A percentile compares a stretch with the other conserved stretches of the same genome.
These are phyloP conservation scores for Cyclophora albipunctata DNA, from an alignment of 2,888 invertebrate genomes.

Conservation along the genomic window DNA sequence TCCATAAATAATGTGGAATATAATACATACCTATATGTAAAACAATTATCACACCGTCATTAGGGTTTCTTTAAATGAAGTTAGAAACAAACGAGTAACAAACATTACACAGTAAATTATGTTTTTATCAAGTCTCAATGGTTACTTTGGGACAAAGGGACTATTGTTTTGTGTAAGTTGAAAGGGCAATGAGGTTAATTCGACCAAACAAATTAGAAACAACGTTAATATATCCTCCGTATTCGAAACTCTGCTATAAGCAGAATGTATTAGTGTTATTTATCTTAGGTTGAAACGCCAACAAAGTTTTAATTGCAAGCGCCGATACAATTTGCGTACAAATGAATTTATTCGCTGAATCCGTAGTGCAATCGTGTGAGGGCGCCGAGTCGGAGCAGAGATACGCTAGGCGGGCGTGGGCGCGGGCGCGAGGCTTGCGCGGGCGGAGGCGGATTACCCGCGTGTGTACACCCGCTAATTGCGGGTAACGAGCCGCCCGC, in stretches of 20 bases:
- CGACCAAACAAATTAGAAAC: constrained; percentile 72
- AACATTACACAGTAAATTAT: too few relatives aligned
- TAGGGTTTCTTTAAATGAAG: too few relatives aligned
- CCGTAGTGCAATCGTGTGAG: constrained; percentile 60
- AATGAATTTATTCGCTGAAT: constrained; percentile 75
- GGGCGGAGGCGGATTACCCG: constrained; percentile 57
- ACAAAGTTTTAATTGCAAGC: constrained; percentile 76
- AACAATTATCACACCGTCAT: too few relatives aligned
- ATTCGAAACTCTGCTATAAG: constrained; percentile 71
- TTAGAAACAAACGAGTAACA: too few relatives aligned
- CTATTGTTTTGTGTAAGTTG: constrained; percentile 52
- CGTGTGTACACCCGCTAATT: constrained; percentile 66
- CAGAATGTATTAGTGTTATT: constrained; percentile 75
- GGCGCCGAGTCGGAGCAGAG: constrained; percentile 20
- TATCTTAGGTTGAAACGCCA: constrained; percentile 71
- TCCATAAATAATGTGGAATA: too few relatives aligned
- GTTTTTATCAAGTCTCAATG: constrained; percentile 27
- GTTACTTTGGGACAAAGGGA: constrained; percentile 49
- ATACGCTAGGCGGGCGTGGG: constrained; percentile 18
- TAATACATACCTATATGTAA: too few relatives aligned
- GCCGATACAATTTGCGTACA: constrained; percentile 76
- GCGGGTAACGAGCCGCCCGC: constrained; percentile 56
- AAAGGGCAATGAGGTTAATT: constrained; percentile 60
- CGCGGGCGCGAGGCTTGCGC: constrained; percentile 17
- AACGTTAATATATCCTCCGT: constrained; percentile 72